Percentiles rank a stretch among this genome's conserved stretches.
phyloP scores from a whole-genome alignment of 2,113 vertebrate species.

The Heloderma charlesbogerti region DNA sequence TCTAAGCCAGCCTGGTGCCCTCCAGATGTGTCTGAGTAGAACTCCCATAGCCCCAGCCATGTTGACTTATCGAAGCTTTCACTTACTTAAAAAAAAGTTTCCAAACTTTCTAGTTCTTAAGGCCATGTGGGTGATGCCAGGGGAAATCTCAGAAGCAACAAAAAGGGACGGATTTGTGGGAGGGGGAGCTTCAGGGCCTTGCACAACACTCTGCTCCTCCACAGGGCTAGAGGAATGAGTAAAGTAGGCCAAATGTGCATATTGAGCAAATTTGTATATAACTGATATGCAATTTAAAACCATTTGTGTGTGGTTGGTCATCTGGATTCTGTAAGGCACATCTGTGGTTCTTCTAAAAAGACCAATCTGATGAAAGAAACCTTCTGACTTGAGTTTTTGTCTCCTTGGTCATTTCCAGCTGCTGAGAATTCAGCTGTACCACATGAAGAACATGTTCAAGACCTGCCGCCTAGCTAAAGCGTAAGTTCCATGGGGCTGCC shows the following conservation, averaged over 20 bases:
- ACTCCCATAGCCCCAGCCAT: too few relatives aligned
- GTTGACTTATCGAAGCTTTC: too few relatives aligned
- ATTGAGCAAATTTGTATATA: not conserved
- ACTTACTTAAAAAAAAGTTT: not conserved
- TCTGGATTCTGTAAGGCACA: not conserved
- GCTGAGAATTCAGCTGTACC: constrained; percentile 90
- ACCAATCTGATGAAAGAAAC: not conserved
- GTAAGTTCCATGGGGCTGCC: constrained; percentile 75
- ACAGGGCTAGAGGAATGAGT: not conserved
- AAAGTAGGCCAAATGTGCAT: not conserved
- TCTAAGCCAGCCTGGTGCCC: too few relatives aligned
- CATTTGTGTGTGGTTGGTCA: not conserved
- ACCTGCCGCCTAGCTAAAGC: constrained; percentile 92
- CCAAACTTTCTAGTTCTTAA: not conserved
- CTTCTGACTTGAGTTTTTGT: not conserved
- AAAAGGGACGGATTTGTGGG: not conserved
- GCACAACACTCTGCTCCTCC: not conserved
- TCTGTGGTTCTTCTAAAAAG: not conserved
- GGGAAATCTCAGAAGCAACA: not conserved
- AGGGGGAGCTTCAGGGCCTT: not conserved
- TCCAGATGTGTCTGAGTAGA: too few relatives aligned
- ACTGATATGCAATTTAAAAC: not conserved
- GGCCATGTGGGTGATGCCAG: not conserved
- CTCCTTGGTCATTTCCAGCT: constrained; percentile 77
- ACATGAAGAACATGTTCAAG: constrained; percentile 98